Evolutionary conservation across 2,888 invertebrate species (phyloP).

Genomic region (Mesopsocus fuscifrons): DNA sequence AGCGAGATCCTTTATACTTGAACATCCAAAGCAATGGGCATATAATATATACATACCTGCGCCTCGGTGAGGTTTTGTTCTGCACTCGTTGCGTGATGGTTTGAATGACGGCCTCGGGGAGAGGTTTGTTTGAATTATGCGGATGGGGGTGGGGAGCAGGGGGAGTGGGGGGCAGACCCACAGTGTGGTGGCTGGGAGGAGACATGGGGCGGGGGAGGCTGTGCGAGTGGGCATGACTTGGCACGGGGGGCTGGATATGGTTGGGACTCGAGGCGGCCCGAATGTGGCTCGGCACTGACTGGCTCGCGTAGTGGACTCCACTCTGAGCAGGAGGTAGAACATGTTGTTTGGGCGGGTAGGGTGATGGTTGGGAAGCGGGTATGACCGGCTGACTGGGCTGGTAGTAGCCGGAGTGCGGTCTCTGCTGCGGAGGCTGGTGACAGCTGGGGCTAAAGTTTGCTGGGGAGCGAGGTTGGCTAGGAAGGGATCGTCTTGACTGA

Average conservation of each 20-base stretch:
- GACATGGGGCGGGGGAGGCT: conserved; percentile 14
- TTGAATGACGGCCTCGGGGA: conserved; percentile 50
- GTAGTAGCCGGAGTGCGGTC: conserved; percentile 12
- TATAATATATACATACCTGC: no score
- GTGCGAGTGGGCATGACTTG: conserved; percentile 24
- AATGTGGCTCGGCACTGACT: conserved; percentile 34
- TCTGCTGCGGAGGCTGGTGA: conserved; percentile 11
- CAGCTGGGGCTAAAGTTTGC: conserved; percentile 9
- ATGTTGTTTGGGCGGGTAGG: background rate
- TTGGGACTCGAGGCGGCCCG: conserved; percentile 37
- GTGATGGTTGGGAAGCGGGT: background rate
- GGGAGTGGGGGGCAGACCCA: conserved; percentile 1
- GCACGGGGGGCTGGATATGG: conserved; percentile 25
- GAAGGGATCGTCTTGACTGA: conserved; percentile 10
- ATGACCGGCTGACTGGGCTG: conserved; percentile 14
- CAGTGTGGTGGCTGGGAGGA: conserved; percentile 1
- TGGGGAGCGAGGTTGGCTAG: background rate
- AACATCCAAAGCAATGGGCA: no score
- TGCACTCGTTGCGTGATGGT: conserved; percentile 50
- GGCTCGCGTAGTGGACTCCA: conserved; percentile 10
- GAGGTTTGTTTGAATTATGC: conserved; percentile 35
- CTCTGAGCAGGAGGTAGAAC: background rate
- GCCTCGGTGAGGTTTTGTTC: conserved; percentile 28
- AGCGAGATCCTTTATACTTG: no score
- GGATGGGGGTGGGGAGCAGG: conserved; percentile 14